Evolutionary conservation across 2,888 invertebrate species (phyloP), one percentile per base, ranked within the genome.

Genomic region (Folsomia candida): DNA sequence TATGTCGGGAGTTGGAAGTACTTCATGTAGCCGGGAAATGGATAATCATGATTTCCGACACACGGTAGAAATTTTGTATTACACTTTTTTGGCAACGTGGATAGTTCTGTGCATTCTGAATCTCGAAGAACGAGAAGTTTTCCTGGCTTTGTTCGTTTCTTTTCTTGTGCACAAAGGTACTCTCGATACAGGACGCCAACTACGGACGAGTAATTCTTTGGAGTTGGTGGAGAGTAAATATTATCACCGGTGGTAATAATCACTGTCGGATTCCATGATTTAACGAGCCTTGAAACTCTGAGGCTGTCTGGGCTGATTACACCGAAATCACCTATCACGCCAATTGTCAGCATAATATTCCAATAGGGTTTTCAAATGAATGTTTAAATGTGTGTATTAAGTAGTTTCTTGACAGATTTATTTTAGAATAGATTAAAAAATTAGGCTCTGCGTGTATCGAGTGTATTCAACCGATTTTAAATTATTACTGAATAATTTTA

Each of bases 301-400:
- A 58, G 9, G 20, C 67, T 67, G n/a, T 67, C 58, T n/a, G 2
- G 11, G 20, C 18, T n/a, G 2, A n/a, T 22, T 22, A 67, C 22
- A 14, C 67, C 67, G 26, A 67, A 67, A 28, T 67, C 67, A 27
- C 67, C 67, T 58, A 67, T 58, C 3, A 67, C 67, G 6, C 67
- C 67, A 20, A 67, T 3, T 9, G 67, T 67, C n/a, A 67, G 24
- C 47, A 63, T 54, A 14, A 14, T 37, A 37, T 37, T n/a, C n/a
- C n/a, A n/a, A n/a, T n/a, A n/a, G n/a, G n/a, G n/a, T n/a, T n/a
- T n/a, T n/a, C n/a, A n/a, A n/a, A n/a, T n/a, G n/a, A n/a, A n/a
- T n/a, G n/a, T n/a, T n/a, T n/a, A n/a, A n/a, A n/a, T n/a, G n/a
- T n/a, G n/a, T n/a, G n/a, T n/a, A n/a, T n/a, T n/a, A n/a, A n/a